These are phyloP conservation scores for Ophthalmolycus amberensis DNA, from an alignment of 2,113 vertebrate species.

Conservation along the genomic window DNA sequence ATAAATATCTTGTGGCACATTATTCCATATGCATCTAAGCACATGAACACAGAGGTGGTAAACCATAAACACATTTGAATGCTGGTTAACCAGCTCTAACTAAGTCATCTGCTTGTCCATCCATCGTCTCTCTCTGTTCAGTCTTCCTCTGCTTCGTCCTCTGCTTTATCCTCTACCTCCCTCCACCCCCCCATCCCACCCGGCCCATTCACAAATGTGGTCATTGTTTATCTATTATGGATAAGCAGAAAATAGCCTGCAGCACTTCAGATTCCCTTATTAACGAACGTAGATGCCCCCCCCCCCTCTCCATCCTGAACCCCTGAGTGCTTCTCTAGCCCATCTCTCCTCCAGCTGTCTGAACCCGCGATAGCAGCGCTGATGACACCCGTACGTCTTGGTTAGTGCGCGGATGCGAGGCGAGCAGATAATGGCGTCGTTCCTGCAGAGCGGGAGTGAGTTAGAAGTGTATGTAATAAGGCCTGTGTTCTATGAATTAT, in stretches of 20 bases:
- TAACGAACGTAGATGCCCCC: not conserved
- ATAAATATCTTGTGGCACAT: not conserved
- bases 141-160: not conserved
- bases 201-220: not conserved
- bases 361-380: slow-evolving; percentile 3
- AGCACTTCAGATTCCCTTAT: slow-evolving; percentile 26
- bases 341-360: slow-evolving; percentile 32
- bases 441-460: slow-evolving; percentile 12
- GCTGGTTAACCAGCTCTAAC: not conserved
- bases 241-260: slow-evolving; percentile 42
- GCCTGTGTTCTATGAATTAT: slow-evolving; percentile 61
- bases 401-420: slow-evolving; percentile 26
- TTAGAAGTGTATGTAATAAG: slow-evolving; percentile 42
- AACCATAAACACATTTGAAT: not conserved
- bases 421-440: slow-evolving; percentile 38
- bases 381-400: slow-evolving; percentile 35
- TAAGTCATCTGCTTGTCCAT: not conserved
- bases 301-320: not conserved
- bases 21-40: not conserved
- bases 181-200: not conserved
- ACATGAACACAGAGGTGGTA: not conserved
- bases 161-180: not conserved
- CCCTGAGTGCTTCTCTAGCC: not conserved
- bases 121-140: not conserved
- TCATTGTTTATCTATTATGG: slow-evolving; percentile 45